A percentile compares a stretch with the other conserved stretches of the same genome.
Evolutionary conservation across 2,113 vertebrate genomes (phyloP).

Genomic region (Athene noctua): DNA sequence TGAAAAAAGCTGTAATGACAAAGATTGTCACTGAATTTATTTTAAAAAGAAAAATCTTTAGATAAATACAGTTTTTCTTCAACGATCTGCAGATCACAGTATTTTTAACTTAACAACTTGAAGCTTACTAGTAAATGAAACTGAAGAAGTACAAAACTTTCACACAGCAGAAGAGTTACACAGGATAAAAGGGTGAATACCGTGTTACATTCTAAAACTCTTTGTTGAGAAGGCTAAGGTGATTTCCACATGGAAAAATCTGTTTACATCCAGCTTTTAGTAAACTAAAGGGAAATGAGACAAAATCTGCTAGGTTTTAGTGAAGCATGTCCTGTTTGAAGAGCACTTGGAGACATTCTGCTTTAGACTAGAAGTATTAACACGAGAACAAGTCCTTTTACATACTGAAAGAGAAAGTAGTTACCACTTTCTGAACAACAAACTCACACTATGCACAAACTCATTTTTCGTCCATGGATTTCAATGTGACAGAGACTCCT

Average conservation of each 20-base stretch:
- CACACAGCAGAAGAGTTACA: not conserved
- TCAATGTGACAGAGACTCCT: not conserved
- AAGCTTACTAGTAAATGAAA: not conserved
- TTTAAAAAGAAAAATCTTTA: not conserved
- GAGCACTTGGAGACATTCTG: constrained; percentile 16
- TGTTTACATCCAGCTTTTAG: not conserved
- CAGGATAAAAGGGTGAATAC: not conserved
- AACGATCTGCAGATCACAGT: not conserved
- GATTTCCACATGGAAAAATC: not conserved
- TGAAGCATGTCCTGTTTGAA: not conserved
- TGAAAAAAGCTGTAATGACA: not conserved
- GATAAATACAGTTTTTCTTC: not conserved
- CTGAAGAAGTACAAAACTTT: not conserved
- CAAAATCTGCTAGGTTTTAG: not conserved
- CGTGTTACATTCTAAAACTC: not conserved
- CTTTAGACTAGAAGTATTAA: not conserved
- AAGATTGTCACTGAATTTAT: not conserved
- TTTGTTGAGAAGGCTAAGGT: not conserved
- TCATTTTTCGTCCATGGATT: not conserved
- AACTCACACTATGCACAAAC: not conserved
- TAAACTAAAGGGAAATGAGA: not conserved
- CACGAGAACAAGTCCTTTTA: not conserved
- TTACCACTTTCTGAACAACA: not conserved
- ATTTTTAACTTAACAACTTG: not conserved
- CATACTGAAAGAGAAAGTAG: not conserved